These are phyloP conservation scores for Vultur gryphus DNA, from an alignment of 2,797 vertebrate genomes.

Conservation along the genomic window DNA sequence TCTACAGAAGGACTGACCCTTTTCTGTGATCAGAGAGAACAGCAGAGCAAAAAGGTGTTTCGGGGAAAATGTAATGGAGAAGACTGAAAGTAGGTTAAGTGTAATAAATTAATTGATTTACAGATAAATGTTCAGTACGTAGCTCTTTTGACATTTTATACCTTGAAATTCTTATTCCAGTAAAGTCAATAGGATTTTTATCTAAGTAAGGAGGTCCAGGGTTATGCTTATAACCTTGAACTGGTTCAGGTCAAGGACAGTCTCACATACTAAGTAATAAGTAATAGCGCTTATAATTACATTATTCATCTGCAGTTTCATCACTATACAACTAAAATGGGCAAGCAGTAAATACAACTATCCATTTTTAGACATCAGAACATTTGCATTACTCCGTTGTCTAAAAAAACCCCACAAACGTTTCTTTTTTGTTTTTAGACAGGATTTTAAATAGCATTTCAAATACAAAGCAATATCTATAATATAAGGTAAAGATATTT, in stretches of 20 bases:
- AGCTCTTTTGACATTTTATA: neutral
- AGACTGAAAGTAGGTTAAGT: neutral
- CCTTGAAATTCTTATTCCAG: neutral
- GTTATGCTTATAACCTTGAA: neutral
- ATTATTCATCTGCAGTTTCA: neutral
- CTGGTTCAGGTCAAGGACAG: neutral
- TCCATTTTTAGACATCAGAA: neutral
- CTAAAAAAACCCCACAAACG: accelerated
- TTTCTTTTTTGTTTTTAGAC: neutral
- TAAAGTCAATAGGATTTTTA: neutral
- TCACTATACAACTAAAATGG: neutral
- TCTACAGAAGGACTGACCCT: neutral
- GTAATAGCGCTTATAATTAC: neutral
- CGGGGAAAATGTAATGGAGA: neutral
- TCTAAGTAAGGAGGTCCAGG: neutral
- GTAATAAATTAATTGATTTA: neutral
- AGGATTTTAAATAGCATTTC: neutral
- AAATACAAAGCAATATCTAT: neutral
- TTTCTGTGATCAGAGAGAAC: neutral
- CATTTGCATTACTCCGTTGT: neutral
- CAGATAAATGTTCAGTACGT: neutral
- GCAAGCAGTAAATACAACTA: neutral
- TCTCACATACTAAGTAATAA: neutral
- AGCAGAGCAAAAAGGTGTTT: neutral
- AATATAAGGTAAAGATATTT: neutral